Percentiles rank a stretch among this genome's conserved stretches.
Conservation (phyloP, 2,113 vertebrate genomes). For the Rostratula benghalensis region DNA sequence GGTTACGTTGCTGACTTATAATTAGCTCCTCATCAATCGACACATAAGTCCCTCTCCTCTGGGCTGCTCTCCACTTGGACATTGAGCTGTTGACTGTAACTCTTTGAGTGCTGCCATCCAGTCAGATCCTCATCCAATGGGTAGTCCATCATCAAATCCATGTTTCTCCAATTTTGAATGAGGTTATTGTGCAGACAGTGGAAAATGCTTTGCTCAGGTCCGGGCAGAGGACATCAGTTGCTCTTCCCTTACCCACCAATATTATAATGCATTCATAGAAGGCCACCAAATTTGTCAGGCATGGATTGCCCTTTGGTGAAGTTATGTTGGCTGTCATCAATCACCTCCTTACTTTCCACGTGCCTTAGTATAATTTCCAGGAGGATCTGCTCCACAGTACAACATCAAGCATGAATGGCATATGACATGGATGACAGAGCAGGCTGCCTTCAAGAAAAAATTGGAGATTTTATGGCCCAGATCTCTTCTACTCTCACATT, state of each 20-base stretch:
- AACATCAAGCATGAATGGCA: neutral
- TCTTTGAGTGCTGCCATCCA: neutral
- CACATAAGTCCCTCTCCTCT: neutral
- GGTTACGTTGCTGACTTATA: neutral
- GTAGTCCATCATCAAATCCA: neutral
- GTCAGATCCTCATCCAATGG: neutral
- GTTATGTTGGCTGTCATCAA: neutral
- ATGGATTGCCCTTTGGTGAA: neutral
- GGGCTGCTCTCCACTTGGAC: neutral
- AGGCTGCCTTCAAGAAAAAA: neutral
- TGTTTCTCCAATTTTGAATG: neutral
- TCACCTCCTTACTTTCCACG: neutral
- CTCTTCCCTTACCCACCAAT: neutral
- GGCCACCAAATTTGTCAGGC: neutral
- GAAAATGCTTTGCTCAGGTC: neutral
- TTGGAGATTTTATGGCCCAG: neutral
- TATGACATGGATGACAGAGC: neutral
- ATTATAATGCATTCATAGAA: neutral
- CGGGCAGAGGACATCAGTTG: neutral
- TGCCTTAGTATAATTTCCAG: neutral
- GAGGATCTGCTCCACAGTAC: neutral
- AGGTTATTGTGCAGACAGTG: neutral
- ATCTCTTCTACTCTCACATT: neutral
- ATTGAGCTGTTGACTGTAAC: neutral
- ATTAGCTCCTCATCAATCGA: neutral